Conservation (phyloP, 1,140 invertebrate species). For the Drosophila busckii region DNA sequence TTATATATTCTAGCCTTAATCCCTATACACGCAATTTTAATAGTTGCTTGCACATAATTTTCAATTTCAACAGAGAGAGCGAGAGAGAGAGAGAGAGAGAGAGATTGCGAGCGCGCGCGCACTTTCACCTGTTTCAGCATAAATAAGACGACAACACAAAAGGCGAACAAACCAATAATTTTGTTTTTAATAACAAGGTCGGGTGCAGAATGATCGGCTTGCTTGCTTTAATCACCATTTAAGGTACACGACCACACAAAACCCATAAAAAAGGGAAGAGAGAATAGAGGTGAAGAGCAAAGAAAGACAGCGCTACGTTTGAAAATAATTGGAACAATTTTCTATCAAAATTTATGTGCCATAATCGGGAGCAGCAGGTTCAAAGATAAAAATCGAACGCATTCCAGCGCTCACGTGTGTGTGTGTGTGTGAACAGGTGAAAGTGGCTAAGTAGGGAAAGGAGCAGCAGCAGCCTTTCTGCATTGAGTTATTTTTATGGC, state of each 20-base stretch:
- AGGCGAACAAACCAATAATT: constrained; percentile 38
- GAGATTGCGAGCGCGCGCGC: no score
- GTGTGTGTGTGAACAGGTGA: constrained; percentile 54
- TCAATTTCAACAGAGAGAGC: constrained; percentile 17
- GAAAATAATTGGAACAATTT: constrained; percentile 76
- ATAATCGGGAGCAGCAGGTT: constrained; percentile 76
- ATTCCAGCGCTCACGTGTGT: constrained; percentile 30
- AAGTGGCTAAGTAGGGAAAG: constrained; percentile 49
- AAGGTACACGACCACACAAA: constrained; percentile 70
- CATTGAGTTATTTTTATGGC: constrained; percentile 65
- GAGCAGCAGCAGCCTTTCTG: no score
- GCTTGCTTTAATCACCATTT: constrained; percentile 64
- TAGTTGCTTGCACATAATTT: constrained; percentile 16
- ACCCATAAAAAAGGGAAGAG: constrained; percentile 49
- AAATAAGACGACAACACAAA: constrained; percentile 38
- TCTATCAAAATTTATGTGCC: constrained; percentile 75
- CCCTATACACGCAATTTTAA: constrained; percentile 12
- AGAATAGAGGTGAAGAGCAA: constrained; percentile 11
- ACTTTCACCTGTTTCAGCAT: constrained; percentile 31
- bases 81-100: no score
- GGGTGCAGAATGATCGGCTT: constrained; percentile 24
- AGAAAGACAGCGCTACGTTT: constrained; percentile 12
- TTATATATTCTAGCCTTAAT: no score
- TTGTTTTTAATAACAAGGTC: constrained; percentile 63
- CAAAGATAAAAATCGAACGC: constrained; percentile 73